Evolutionary conservation across 2,113 vertebrate species (phyloP), one percentile per base, ranked within the genome.

Genomic region (Oryctolagus cuniculus): DNA sequence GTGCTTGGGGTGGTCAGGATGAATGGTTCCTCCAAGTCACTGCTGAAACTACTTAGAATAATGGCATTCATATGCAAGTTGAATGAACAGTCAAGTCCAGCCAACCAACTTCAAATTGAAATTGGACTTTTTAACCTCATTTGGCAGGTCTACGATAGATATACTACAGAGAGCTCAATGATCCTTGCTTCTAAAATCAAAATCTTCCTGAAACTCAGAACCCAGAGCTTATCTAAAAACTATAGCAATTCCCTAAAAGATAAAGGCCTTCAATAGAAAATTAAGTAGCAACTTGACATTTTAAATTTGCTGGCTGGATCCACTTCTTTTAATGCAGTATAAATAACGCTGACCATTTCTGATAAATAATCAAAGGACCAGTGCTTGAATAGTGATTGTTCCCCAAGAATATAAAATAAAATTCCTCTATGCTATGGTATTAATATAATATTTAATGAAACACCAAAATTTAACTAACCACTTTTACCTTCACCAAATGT

Each of bases 201-300:
- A 84, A 5, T 44, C n/a, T 93, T 75, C 31, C 38, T 58, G 79
- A 66, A 16, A 85, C 38, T 64, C 21, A 89, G 21, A 74, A 17
- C 3, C 34, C 17, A 67, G 15, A 72, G 31, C 6, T 89, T 72
- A 72, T 64, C 16, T 78, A 36, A 85, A 91, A 85, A 38, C 5
- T 6, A 75, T 0, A 69, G 61, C 16, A 79, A 70, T 63, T 89
- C 31, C 49, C 84, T 89, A 2, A 89, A 95, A 96, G 88, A n/a
- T 11, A 72, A 3, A 86, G 51, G 89, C 6, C 16, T 29, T 93
- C 61, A 38, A 72, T 16, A 93, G 67, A 94, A 95, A 91, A 61
- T 69, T 91, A 95, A 89, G 19, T 51, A 82, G 49, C 58, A 92
- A 36, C 25, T 89, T 91, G 83, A 82, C 89, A 96, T 87, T 92